These are phyloP conservation scores for roundworm (Caenorhabditis elegans) DNA, from an alignment of 1,140 invertebrate species.

Conservation along the genomic window DNA sequence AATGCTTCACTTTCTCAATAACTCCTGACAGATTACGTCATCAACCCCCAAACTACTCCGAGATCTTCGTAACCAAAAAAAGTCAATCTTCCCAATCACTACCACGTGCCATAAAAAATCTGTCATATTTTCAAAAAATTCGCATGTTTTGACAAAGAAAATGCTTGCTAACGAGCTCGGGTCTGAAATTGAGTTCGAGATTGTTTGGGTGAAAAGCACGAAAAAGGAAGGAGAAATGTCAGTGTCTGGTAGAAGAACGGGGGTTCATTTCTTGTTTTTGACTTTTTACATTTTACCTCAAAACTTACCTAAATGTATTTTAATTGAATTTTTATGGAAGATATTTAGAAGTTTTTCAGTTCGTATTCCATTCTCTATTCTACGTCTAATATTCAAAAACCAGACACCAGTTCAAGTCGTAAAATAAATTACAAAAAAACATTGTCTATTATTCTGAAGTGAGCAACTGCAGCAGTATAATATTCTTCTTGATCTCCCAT, in stretches of 20 bases:
- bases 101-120: too few species aligned
- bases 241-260: background rate
- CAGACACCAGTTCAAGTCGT: background rate
- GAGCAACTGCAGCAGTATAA: background rate
- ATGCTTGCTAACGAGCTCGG: slow-evolving; percentile 12
- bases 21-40: too few species aligned
- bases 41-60: too few species aligned
- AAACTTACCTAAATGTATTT: too few species aligned
- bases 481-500: background rate
- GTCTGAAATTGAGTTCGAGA: slow-evolving; percentile 15
- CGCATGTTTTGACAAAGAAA: slow-evolving; percentile 20
- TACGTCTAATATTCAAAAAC: background rate
- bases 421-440: background rate
- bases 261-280: background rate
- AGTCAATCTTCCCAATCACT: too few species aligned
- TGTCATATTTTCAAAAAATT: background rate
- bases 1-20: too few species aligned
- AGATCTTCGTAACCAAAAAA: too few species aligned
- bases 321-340: too few species aligned
- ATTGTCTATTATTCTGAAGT: slow-evolving; percentile 6
- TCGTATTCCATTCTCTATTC: background rate
- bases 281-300: too few species aligned
- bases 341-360: too few species aligned
- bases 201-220: slow-evolving; percentile 1
- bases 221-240: background rate